Percentiles rank a stretch among this genome's conserved stretches.
Conservation (phyloP, 2,113 vertebrate genomes). For the Rissa tridactyla region DNA sequence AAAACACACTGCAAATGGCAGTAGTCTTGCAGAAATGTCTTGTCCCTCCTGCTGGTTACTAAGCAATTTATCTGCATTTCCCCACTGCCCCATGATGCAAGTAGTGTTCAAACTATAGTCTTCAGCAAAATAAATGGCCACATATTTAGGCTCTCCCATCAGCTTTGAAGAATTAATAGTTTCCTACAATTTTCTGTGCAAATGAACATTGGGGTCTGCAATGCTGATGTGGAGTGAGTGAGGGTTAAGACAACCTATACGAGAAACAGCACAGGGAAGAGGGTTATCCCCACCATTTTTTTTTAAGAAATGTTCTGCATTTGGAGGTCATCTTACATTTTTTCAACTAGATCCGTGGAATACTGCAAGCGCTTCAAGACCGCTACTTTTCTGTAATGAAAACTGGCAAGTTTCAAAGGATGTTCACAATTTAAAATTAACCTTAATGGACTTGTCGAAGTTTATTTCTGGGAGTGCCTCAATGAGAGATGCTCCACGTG, state of each 20-base stretch:
- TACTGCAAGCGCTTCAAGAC: background rate
- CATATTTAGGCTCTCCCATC: background rate
- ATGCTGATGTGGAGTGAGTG: background rate
- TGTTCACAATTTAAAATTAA: background rate
- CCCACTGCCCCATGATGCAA: background rate
- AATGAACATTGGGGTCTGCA: background rate
- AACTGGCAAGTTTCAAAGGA: background rate
- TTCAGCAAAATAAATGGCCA: background rate
- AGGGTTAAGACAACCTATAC: background rate
- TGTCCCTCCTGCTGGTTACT: background rate
- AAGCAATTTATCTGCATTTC: background rate
- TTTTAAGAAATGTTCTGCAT: background rate
- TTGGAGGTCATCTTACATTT: background rate
- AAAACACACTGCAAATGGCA: background rate
- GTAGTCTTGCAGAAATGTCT: background rate
- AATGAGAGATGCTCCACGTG: background rate
- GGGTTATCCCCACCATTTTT: accelerated
- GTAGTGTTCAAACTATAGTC: background rate
- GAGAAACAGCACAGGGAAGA: background rate
- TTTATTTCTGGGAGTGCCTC: background rate
- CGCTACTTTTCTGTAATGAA: background rate
- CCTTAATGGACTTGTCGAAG: background rate
- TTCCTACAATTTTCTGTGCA: background rate
- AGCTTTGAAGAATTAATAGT: background rate
- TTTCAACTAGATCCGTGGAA: background rate